Evolutionary conservation across 2,113 vertebrate species (phyloP).

Genomic region (Panurus biarmicus): DNA sequence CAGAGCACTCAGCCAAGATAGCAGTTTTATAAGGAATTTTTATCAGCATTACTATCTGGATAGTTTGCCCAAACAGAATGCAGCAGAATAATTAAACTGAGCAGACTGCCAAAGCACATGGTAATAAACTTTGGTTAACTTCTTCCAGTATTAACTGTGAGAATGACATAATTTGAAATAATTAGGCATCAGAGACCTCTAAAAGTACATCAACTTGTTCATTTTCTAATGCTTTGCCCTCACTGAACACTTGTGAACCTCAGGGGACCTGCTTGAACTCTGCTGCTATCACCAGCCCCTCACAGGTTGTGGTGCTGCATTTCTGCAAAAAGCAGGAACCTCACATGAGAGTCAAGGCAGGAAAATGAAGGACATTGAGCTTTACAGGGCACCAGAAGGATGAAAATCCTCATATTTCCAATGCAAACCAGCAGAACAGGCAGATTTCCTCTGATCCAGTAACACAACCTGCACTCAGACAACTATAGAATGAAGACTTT

Average conservation of each 20-base stretch:
- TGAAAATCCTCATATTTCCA: background rate
- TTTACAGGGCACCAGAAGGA: background rate
- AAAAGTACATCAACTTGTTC: background rate
- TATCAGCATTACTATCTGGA: background rate
- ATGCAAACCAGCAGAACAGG: background rate
- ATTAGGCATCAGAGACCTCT: constrained; percentile 2
- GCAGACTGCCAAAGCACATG: background rate
- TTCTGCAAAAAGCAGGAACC: background rate
- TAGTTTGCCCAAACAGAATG: background rate
- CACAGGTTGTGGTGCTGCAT: background rate
- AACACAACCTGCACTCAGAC: background rate
- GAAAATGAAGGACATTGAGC: background rate
- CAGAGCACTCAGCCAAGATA: background rate
- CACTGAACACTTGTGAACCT: background rate
- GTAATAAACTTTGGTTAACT: constrained; percentile 44
- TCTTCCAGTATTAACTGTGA: background rate
- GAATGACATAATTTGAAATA: background rate
- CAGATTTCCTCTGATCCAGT: background rate
- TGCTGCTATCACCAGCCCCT: background rate
- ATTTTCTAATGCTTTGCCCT: background rate
- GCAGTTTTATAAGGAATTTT: background rate
- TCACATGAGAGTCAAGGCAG: background rate
- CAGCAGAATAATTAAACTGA: constrained; percentile 33
- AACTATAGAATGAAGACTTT: background rate
- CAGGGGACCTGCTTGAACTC: background rate